Conservation (phyloP, 1,140 invertebrate genomes). For the Patella vulgata region DNA sequence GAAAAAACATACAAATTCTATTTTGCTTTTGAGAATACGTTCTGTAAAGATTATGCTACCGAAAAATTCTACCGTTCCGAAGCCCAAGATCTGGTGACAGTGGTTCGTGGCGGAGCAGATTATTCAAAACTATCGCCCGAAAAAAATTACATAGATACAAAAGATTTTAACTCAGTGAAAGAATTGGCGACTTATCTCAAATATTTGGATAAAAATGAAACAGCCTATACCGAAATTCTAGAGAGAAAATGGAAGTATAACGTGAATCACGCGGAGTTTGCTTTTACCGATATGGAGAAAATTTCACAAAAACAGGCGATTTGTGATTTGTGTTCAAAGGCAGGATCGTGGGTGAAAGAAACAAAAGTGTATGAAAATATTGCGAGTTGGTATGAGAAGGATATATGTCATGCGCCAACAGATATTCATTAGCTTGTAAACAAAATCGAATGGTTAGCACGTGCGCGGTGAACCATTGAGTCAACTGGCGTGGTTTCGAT, state of each 20-base stretch:
- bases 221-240: constrained; percentile 4
- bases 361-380: constrained; percentile 16
- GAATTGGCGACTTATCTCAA: constrained; percentile 12
- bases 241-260: background rate
- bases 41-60: constrained; percentile 13
- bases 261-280: constrained; percentile 17
- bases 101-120: constrained; percentile 16
- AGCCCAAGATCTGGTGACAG: constrained; percentile 2
- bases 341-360: background rate
- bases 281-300: too few relatives aligned
- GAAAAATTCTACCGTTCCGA: constrained; percentile 11
- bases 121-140: background rate
- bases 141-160: constrained; percentile 5
- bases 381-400: constrained; percentile 14
- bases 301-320: constrained; percentile 13
- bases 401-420: constrained; percentile 15
- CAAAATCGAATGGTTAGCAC: too few relatives aligned
- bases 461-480: too few relatives aligned
- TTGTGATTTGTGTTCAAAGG: constrained; percentile 7
- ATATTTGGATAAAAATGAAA: background rate
- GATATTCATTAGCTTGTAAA: too few relatives aligned
- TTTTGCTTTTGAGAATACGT: constrained; percentile 17
- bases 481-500: too few relatives aligned
- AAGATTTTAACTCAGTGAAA: background rate
- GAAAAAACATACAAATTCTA: constrained; percentile 12